Evolutionary conservation across 2,797 vertebrate genomes (phyloP).

Genomic region (Premnoplex brunnescens): DNA sequence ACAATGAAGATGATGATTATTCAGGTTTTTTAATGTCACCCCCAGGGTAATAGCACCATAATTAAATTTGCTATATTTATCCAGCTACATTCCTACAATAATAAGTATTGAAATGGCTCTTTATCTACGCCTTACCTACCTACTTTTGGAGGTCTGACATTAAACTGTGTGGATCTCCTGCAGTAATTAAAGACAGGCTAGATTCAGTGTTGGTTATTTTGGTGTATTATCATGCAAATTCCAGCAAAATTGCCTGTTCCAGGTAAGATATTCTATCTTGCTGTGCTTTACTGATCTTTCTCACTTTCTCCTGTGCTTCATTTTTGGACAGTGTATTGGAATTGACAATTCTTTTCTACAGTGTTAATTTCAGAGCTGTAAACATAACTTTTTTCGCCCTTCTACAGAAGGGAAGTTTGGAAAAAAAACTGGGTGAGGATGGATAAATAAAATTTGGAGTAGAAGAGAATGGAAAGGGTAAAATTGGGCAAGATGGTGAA

Average conservation of each 20-base stretch:
- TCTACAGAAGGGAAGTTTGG: not conserved
- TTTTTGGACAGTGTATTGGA: not conserved
- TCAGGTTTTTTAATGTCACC: not conserved
- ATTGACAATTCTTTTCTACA: not conserved
- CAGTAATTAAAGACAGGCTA: not conserved
- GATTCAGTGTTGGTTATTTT: not conserved
- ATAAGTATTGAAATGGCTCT: not conserved
- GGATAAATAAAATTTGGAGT: not conserved
- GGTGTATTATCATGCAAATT: not conserved
- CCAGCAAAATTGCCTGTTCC: not conserved
- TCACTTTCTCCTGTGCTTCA: not conserved
- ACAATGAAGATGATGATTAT: not conserved
- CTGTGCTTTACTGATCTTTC: not conserved
- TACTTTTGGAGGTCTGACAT: not conserved
- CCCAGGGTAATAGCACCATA: not conserved
- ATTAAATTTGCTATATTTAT: not conserved
- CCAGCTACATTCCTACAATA: not conserved
- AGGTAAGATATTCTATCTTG: not conserved
- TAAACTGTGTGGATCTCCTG: not conserved
- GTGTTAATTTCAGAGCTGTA: not conserved
- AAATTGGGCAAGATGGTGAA: not conserved
- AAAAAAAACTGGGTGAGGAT: not conserved
- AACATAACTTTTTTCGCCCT: not conserved
- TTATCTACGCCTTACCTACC: not conserved
- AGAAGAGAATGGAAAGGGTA: not conserved